Evolutionary conservation across 2,888 invertebrate species (phyloP), one percentile per base, ranked within the genome.

Genomic region (Phaonia tiefii): DNA sequence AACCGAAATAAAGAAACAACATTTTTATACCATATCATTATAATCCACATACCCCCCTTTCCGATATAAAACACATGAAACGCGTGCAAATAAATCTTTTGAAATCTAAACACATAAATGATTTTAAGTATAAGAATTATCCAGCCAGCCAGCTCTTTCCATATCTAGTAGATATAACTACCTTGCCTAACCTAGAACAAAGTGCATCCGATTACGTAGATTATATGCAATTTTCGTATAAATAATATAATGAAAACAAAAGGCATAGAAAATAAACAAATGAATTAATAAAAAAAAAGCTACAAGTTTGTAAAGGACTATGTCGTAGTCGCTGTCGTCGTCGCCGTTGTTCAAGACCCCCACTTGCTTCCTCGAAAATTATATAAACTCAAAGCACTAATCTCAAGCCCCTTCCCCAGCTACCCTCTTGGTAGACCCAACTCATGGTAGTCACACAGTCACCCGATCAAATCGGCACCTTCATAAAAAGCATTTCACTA

Each of bases 1-100:
- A 54, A 13, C 3, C 31, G 31, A 31, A 31, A 31, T 31, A 31
- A 31, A 31, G 13, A 54, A 54, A 20, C 3, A 44, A 44, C 13
- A 17, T 54, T 54, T 49, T 54, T 54, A 54, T 54, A 54, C 54
- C 54, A 54, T 54, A 25, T 54, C 54, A 25, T 54, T 44, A 44
- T 17, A 51, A 17, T 8, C 20, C 51, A 51, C 10, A 51, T 22
- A 2, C 17, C 51, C 10, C 51, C 10, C 17, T 10, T 46, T 51
- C 3, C 31, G 31, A n/a, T 46, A 49, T 49, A 49, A 20, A 1
- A n/a, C n/a, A 22, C 54, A 51, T 15, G 17, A 46, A 46, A 5
- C 51, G 7, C 51, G 1, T 15, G 17, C 51, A 22, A 3, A 46
- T 37, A 7, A 37, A 44, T 51, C 51, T 20, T 20, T 51, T 8